Conservation (phyloP, 2,797 vertebrate genomes). For the Phalloptychus januarius region DNA sequence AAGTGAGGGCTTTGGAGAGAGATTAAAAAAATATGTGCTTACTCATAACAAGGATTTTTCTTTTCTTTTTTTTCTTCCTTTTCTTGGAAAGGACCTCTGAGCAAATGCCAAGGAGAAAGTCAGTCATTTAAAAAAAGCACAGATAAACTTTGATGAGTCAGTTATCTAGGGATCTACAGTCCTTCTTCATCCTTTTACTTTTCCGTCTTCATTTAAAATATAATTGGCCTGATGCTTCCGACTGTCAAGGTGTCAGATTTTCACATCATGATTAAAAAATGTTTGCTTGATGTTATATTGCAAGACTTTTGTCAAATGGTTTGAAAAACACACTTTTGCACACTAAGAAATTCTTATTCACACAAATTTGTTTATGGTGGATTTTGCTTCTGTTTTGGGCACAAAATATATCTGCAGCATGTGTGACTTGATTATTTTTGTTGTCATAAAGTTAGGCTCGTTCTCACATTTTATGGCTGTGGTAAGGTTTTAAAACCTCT, state of each 20-base stretch:
- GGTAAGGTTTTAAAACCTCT: background rate
- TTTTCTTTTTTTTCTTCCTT: constrained; percentile 42
- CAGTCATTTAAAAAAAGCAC: constrained; percentile 47
- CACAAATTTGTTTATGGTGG: background rate
- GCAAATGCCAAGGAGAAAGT: constrained; percentile 51
- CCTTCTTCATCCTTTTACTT: constrained; percentile 34
- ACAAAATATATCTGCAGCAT: background rate
- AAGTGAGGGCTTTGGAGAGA: constrained; percentile 67
- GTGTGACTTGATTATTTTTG: background rate
- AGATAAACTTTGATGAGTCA: constrained; percentile 56
- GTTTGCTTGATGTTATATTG: background rate
- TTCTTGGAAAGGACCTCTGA: constrained; percentile 46
- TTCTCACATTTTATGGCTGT: background rate
- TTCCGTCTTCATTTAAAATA: constrained; percentile 31
- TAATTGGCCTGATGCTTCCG: constrained; percentile 27
- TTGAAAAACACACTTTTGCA: background rate
- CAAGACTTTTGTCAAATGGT: background rate
- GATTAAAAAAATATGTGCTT: constrained; percentile 52
- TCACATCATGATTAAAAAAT: background rate
- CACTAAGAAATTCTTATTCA: background rate
- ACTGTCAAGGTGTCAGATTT: background rate
- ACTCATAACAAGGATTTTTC: constrained; percentile 48
- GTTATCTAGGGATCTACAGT: constrained; percentile 22
- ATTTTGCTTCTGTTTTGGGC: background rate
- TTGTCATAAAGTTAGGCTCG: background rate